phyloP scores from a whole-genome alignment of 1,140 invertebrate genomes.

The Episyrphus balteatus region DNA sequence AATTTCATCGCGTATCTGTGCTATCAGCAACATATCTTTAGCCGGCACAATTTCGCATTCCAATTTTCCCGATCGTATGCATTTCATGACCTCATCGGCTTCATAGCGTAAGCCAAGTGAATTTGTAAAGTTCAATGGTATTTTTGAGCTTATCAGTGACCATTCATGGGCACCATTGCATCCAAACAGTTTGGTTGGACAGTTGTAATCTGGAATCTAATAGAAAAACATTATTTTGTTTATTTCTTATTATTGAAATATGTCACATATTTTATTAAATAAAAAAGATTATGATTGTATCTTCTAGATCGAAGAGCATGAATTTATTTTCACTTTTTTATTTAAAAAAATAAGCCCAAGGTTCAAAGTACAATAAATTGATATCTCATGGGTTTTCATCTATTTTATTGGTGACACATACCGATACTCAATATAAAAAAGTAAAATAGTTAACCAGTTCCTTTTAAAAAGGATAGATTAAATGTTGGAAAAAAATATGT shows the following conservation, averaged over 20 bases:
- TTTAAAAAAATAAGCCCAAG: too few species aligned
- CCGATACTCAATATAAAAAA: too few species aligned
- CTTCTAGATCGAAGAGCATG: not conserved
- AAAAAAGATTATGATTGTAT: not conserved
- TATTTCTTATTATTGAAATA: not conserved
- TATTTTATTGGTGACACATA: too few species aligned
- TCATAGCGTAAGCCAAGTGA: conserved; percentile 57
- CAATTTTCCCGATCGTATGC: conserved; percentile 46
- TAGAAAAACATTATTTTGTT: conserved; percentile 8
- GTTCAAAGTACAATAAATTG: too few species aligned
- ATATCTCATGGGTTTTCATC: too few species aligned
- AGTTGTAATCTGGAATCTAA: conserved; percentile 44
- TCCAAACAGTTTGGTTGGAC: conserved; percentile 38
- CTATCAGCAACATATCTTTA: conserved; percentile 43
- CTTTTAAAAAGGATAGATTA: too few species aligned
- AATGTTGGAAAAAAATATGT: too few species aligned
- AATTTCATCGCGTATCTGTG: conserved; percentile 49
- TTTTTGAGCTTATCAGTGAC: conserved; percentile 41
- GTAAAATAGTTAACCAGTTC: too few species aligned
- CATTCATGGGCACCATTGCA: conserved; percentile 41
- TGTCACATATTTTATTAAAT: not conserved
- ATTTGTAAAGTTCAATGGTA: conserved; percentile 51
- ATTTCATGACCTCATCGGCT: conserved; percentile 49
- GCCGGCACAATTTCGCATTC: conserved; percentile 47
- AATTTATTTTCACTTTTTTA: too few species aligned